These are phyloP conservation scores for Drosophila longiperda DNA, from an alignment of 2,888 invertebrate species.

Conservation along the genomic window DNA sequence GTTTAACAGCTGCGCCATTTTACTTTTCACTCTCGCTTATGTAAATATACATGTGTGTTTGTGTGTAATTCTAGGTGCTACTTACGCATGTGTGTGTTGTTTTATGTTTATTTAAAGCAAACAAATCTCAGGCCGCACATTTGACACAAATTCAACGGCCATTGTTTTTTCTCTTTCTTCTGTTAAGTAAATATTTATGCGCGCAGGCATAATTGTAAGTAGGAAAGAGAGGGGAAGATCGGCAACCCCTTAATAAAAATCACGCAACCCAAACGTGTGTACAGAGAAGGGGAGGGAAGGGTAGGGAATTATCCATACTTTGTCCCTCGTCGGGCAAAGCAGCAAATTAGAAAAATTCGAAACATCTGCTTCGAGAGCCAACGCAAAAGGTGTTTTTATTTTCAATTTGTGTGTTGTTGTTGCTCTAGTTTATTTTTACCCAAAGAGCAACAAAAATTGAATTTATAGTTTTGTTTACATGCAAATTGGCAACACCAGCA, in stretches of 20 bases:
- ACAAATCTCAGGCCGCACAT: slow-evolving; percentile 70
- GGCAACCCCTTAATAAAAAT: slow-evolving; percentile 56
- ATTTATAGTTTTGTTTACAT: slow-evolving; percentile 78
- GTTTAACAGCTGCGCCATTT: slow-evolving; percentile 42
- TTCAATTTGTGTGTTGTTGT: slow-evolving; percentile 46
- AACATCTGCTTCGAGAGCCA: slow-evolving; percentile 46
- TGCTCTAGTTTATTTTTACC: slow-evolving; percentile 61
- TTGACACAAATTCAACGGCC: slow-evolving; percentile 70
- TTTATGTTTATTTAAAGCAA: slow-evolving; percentile 64
- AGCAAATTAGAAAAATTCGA: slow-evolving; percentile 57
- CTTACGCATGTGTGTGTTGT: slow-evolving; percentile 25
- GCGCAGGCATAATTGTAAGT: slow-evolving; percentile 39
- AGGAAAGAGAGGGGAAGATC: neutral
- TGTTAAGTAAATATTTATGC: slow-evolving; percentile 67
- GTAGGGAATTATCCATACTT: slow-evolving; percentile 3
- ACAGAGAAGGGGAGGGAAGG: slow-evolving; percentile 3
- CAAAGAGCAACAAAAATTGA: slow-evolving; percentile 41
- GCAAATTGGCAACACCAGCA: slow-evolving; percentile 59
- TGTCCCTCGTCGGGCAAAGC: neutral
- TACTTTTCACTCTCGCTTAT: slow-evolving; percentile 37
- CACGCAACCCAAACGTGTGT: slow-evolving; percentile 54
- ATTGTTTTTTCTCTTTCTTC: slow-evolving; percentile 36
- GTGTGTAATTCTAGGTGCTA: slow-evolving; percentile 30
- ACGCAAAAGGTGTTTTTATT: slow-evolving; percentile 64
- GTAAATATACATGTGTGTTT: slow-evolving; percentile 11